A percentile compares a stretch with the other conserved stretches of the same genome.
phyloP scores from a whole-genome alignment of 2,888 invertebrate species.

The Bedellia somnulentella region DNA sequence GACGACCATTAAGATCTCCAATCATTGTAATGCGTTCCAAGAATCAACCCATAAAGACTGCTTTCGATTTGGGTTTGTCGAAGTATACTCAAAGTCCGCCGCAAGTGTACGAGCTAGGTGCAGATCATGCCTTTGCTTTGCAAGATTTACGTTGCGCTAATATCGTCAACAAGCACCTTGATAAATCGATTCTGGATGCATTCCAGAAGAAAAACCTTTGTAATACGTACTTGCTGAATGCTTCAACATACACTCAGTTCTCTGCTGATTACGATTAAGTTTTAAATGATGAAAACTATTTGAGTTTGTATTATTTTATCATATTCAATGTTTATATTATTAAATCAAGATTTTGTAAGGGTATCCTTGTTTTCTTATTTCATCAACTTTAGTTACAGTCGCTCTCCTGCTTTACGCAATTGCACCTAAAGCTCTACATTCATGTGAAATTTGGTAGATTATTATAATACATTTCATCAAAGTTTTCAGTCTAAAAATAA shows the following conservation, averaged over 20 bases:
- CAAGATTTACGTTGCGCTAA: constrained; percentile 15
- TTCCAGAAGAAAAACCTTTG: constrained; percentile 23
- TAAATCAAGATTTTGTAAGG: too few relatives aligned
- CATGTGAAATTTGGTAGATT: too few relatives aligned
- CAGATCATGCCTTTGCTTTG: constrained; percentile 5
- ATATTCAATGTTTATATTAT: too few relatives aligned
- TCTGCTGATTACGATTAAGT: constrained; percentile 2
- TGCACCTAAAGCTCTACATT: too few relatives aligned
- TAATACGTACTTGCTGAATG: constrained; percentile 17
- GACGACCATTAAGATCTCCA: constrained; percentile 5
- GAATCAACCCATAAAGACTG: neutral
- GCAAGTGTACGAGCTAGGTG: constrained; percentile 7
- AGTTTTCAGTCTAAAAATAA: too few relatives aligned
- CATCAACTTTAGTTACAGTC: too few relatives aligned
- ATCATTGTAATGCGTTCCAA: constrained; percentile 6
- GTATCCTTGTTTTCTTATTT: too few relatives aligned
- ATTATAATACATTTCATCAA: too few relatives aligned
- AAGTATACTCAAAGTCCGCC: constrained; percentile 3
- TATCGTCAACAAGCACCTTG: constrained; percentile 22
- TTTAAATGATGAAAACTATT: too few relatives aligned
- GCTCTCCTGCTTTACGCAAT: too few relatives aligned
- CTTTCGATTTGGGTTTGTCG: constrained; percentile 1
- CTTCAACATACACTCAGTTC: constrained; percentile 3
- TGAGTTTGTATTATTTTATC: too few relatives aligned
- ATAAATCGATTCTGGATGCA: constrained; percentile 14